Evolutionary conservation across 1,140 invertebrate species (phyloP), one percentile per base, ranked within the genome.

Genomic region (Brachionus manjavacas): DNA sequence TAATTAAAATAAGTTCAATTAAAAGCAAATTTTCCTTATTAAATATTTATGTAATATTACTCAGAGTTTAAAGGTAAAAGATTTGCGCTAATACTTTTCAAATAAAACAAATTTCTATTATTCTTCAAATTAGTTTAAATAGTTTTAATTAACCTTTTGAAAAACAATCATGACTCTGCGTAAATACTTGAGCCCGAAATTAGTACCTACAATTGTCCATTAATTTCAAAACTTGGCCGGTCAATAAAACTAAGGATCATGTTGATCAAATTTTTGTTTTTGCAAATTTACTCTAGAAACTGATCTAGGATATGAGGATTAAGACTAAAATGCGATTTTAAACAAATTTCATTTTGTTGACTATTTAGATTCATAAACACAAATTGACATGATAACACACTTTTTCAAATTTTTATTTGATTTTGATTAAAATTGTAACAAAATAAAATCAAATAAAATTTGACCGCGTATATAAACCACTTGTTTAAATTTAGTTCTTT

Each of bases 381-480:
- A 68, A 68, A 68, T 68, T 68, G 66, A 68, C 66, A 68, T 68
- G 66, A 68, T 68, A 68, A 68, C 66, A 68, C 39, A 68, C 31
- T 31, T 68, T 68, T 68, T 39, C 25, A 68, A 68, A 39, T 31
- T 68, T 68, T 68, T 68, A 39, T 68, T 68, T 68, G 66, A 68
- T 28, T 68, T 68, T 68, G 31, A 68, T 68, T 31, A 68, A 68
- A 68, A 60, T 60, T 60, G 52, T 60, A 60, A 8, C 52, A 68
- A 31, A 68, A 68, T 68, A 14, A 68, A 68, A 31, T 68, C 28
- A 68, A 31, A 68, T 31, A 68, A 68, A 68, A 68, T 39, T 68
- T 68, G 31, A 31, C 31, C 31, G 31, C 31, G 12, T 68, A 68
- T 68, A 68, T 68, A 60, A 60, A 60, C 52, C 52, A 60, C 52